A percentile compares a stretch with the other conserved stretches of the same genome.
phyloP scores from a whole-genome alignment of 2,113 vertebrate genomes.

The Myrmecophaga tridactyla region DNA sequence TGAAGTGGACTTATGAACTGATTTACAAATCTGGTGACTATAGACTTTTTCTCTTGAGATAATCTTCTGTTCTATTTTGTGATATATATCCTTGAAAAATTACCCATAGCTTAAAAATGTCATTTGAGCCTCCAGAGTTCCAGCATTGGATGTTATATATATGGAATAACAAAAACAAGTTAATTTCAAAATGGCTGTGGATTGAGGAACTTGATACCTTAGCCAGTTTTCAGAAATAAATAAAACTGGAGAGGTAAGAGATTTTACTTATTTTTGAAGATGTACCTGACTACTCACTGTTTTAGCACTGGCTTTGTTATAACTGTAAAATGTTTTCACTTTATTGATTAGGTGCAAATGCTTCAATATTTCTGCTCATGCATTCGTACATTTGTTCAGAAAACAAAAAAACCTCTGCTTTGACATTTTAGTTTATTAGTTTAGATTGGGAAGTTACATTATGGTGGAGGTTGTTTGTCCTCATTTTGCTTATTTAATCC shows the following conservation, averaged over 20 bases:
- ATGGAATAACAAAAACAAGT: not conserved
- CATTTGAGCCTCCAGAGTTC: not conserved
- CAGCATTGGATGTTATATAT: not conserved
- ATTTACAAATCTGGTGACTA: not conserved
- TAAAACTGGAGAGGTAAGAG: not conserved
- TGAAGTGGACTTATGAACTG: constrained; percentile 10
- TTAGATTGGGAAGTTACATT: not conserved
- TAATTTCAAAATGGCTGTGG: not conserved
- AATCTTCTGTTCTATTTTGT: not conserved
- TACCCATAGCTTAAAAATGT: not conserved
- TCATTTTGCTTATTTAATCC: not conserved
- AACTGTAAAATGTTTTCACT: not conserved
- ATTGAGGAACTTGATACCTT: not conserved
- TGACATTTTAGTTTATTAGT: not conserved
- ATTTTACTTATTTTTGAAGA: not conserved
- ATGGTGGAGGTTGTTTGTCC: not conserved
- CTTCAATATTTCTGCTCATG: not conserved
- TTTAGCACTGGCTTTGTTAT: not conserved
- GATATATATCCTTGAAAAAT: not conserved
- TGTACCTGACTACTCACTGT: not conserved
- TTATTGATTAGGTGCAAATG: not conserved
- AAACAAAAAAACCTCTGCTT: not conserved
- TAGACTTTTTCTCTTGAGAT: not conserved
- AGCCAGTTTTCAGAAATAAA: too few species aligned
- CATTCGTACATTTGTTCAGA: not conserved